Conservation (phyloP, 2,888 invertebrate genomes). For the Asteroscopus sphinx region DNA sequence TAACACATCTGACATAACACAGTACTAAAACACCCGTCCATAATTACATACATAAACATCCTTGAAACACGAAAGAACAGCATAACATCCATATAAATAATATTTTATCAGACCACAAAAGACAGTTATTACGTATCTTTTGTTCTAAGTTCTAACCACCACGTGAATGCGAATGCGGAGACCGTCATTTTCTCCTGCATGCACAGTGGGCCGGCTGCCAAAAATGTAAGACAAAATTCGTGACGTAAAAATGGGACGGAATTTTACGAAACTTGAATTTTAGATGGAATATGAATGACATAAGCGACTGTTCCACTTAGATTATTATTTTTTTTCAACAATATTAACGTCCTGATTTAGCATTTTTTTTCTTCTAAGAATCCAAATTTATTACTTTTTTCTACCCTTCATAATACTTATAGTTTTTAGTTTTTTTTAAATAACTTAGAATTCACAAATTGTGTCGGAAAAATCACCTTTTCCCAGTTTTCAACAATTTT, state of each 20-base stretch:
- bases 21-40: constrained; percentile 15
- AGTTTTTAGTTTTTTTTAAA: too few relatives aligned
- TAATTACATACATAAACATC: constrained; percentile 44
- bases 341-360: background rate
- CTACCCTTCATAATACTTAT: background rate
- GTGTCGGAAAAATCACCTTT: too few relatives aligned
- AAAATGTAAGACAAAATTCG: constrained; percentile 48
- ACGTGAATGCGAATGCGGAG: constrained; percentile 36
- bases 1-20: constrained; percentile 5
- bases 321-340: constrained; percentile 9
- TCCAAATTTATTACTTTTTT: background rate
- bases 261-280: constrained; percentile 33
- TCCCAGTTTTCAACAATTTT: too few relatives aligned
- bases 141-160: constrained; percentile 48
- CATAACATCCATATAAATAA: constrained; percentile 27
- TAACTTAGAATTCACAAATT: too few relatives aligned
- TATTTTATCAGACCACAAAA: constrained; percentile 40
- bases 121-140: constrained; percentile 50
- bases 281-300: constrained; percentile 24
- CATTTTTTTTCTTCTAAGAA: background rate
- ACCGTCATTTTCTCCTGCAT: constrained; percentile 39
- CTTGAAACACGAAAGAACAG: constrained; percentile 33
- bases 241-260: constrained; percentile 38
- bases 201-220: constrained; percentile 61
- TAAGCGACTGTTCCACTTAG: constrained; percentile 14